Evolutionary conservation across 2,797 vertebrate genomes (phyloP), one percentile per base, ranked within the genome.

Genomic region (Mormyrus hasselquistii): DNA sequence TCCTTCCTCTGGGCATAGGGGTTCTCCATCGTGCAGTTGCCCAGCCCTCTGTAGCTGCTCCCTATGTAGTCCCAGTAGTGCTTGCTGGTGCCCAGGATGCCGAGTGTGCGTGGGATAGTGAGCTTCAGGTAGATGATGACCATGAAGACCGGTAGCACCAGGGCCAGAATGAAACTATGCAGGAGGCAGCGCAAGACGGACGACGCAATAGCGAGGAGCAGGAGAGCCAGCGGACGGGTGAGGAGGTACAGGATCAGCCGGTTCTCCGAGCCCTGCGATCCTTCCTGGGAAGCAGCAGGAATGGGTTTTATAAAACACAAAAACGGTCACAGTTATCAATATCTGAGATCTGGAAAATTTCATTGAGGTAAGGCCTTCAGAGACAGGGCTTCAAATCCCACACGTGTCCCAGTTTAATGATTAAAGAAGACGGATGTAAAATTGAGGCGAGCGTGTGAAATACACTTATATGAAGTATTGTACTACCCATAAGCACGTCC

Each of bases 181-280:
- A 98, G 93, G 50, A 97, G 90, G 89, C 97, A 97, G 88, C 97
- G 97, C 85, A 98, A 94, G 88, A 96, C 92, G 0, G 97, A 98
- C 88, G 97, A 97, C 87, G 95, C 92, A 0, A 97, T 94, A 0
- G 97, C 97, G 92, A 98, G 93, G 89, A 97, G 91, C 88, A 98
- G 96, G 85, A 98, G 95, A 59, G 96, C 96, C 1, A 97, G 93
- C 0, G 97, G 97, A 41, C 97, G 96, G 0, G 97, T 98, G 89
- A 98, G 93, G 62, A 97, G 94, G 82, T 97, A 96, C 16, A 98
- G 95, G 91, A 97, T 96, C 92, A 98, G 95, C 0, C 97, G 97
- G 93, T 97, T 98, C 88, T 98, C 97, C 0, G 95, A 96, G 90
- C 97, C 97, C 92, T 97, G 96, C 5, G 96, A 96, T 25, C 96